Conservation (phyloP, 2,797 vertebrate genomes). For the Eutrigla gurnardus region DNA sequence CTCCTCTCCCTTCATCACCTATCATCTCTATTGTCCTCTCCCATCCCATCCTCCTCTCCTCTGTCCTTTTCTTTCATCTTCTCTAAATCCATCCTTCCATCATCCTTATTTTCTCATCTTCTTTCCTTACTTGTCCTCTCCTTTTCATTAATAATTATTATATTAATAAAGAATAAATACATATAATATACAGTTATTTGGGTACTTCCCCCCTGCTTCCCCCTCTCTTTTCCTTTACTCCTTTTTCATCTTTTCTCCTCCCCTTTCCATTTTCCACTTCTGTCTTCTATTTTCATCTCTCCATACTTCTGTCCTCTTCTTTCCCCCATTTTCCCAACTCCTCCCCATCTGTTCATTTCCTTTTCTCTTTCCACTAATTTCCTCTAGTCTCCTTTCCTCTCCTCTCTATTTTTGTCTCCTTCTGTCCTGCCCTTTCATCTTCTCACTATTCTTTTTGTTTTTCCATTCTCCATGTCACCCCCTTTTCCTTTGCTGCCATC, state of each 20-base stretch:
- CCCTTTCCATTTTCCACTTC: neutral
- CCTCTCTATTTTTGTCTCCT: neutral
- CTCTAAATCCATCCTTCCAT: neutral
- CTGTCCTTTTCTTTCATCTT: neutral
- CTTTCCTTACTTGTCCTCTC: neutral
- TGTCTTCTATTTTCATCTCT: neutral
- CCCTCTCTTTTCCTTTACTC: neutral
- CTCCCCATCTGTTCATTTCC: neutral
- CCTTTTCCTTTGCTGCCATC: neutral
- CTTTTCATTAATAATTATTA: neutral
- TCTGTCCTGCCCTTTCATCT: slow-evolving; percentile 2
- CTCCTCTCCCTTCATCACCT: neutral
- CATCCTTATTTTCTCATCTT: neutral
- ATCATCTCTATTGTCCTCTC: neutral
- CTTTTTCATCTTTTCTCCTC: neutral
- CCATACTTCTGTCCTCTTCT: neutral
- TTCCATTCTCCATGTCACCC: neutral
- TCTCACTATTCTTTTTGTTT: neutral
- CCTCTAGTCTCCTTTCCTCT: neutral
- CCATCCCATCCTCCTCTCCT: neutral
- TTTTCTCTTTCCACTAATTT: neutral
- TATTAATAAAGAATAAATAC: no score
- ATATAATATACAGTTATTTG: no score
- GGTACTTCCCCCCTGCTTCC: neutral
- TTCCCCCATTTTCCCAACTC: neutral